Evolutionary conservation across 2,113 vertebrate genomes (phyloP).

Genomic region (Pholis gunnellus): DNA sequence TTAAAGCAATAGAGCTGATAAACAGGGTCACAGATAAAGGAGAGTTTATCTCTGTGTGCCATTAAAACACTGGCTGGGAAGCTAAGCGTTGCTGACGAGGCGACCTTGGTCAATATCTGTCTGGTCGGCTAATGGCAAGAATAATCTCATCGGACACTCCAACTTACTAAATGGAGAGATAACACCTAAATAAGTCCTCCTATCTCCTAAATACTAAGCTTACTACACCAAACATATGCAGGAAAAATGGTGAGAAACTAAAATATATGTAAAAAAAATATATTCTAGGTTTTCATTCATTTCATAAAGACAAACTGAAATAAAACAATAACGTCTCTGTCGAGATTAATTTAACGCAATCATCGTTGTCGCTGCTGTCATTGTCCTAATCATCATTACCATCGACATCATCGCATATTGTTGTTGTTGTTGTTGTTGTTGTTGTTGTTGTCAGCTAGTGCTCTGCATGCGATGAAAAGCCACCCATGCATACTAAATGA

Average conservation of each 20-base stretch:
- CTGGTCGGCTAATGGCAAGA: slow-evolving; percentile 5
- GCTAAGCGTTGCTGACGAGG: slow-evolving; percentile 48
- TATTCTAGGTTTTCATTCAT: not conserved
- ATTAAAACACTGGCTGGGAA: slow-evolving; percentile 46
- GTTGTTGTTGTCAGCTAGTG: slow-evolving; percentile 64
- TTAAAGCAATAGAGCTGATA: slow-evolving; percentile 66
- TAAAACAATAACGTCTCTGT: slow-evolving; percentile 38
- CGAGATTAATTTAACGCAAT: slow-evolving; percentile 19
- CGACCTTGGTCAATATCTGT: slow-evolving; percentile 43
- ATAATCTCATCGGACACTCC: slow-evolving; percentile 29
- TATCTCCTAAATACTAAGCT: not conserved
- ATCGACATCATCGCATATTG: slow-evolving; percentile 53
- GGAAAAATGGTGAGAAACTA: not conserved
- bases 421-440: slow-evolving; percentile 55
- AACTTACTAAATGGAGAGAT: not conserved
- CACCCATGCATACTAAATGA: slow-evolving; percentile 77
- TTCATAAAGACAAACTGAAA: not conserved
- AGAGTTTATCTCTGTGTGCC: slow-evolving; percentile 59
- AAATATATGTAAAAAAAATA: not conserved
- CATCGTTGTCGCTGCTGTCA: slow-evolving; percentile 31
- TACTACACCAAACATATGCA: not conserved
- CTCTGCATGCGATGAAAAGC: slow-evolving; percentile 73
- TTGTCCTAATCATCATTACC: slow-evolving; percentile 49
- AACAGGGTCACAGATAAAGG: slow-evolving; percentile 68
- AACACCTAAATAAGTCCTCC: not conserved